Evolutionary conservation across 2,113 vertebrate species (phyloP), one percentile per base, ranked within the genome.

Genomic region (Melanerpes aurifrons): DNA sequence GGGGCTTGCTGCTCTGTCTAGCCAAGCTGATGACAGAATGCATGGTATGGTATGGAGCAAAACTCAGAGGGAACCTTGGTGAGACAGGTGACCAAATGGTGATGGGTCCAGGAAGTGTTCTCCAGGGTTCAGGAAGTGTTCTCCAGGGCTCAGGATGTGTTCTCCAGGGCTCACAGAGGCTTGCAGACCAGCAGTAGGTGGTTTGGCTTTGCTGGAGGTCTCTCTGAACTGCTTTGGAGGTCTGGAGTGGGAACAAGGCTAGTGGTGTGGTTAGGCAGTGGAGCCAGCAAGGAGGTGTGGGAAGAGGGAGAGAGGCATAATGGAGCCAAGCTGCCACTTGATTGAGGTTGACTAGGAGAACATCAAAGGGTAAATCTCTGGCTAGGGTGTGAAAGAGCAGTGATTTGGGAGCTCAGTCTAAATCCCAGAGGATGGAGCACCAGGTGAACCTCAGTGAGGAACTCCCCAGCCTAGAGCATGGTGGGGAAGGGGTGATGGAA

Each of bases 251-350:
- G 59, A 72, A 20, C 20, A 76, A 45, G 40, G 48, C 70, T 86
- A 67, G 9, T 40, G 19, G 5, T 35, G 10, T 1, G 28, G 35
- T 29, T 59, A 35, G 11, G 43, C 20, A 66, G 18, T 6, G 32
- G 6, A 31, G 31, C 31, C 6, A 7, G 58, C 54, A 58, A 47
- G 59, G 54, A 53, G 35, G 68, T 45, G 26, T 68, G 67, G 15
- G 58, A 56, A 22, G 1, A 15, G 66, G 16, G 26, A 47, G 14
- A 45, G 59, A 45, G 56, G 35, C 59, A 82, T 40, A 67, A 50
- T 2, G 29, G 75, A 56, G 67, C 45, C 45, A 75, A 35, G 45
- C 1, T 84, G 58, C 53, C 4, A 2, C 84, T 89, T 0, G 0
- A 0, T 2, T 74, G 67, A 57, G 40, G 25, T 40, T 29, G 53